These are phyloP conservation scores for Streptopelia turtur DNA, from an alignment of 2,797 vertebrate genomes.

Conservation along the genomic window DNA sequence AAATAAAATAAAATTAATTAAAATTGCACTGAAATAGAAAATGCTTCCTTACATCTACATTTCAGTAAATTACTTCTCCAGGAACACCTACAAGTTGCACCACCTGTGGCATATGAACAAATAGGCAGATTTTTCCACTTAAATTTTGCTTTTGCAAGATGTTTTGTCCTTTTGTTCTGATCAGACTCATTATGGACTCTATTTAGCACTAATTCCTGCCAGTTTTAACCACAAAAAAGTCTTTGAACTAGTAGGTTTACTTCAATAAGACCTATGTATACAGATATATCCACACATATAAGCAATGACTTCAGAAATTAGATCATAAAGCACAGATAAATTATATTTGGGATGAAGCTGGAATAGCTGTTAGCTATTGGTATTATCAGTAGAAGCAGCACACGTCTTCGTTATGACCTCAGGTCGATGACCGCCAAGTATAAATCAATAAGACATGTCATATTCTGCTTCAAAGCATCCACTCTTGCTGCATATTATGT, in stretches of 20 bases:
- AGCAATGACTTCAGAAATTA: not conserved
- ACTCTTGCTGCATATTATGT: fast-evolving
- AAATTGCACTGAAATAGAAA: not conserved
- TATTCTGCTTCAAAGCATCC: not conserved
- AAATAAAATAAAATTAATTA: slow-evolving; percentile 3
- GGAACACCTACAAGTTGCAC: not conserved
- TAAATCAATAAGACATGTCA: not conserved
- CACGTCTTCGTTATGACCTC: not conserved
- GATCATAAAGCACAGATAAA: not conserved
- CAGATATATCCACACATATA: not conserved
- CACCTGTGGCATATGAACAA: not conserved
- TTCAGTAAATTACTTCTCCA: not conserved
- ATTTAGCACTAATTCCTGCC: not conserved
- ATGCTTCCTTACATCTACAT: not conserved
- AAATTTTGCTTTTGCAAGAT: not conserved
- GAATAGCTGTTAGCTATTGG: not conserved
- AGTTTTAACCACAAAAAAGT: not conserved
- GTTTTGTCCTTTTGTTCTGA: not conserved
- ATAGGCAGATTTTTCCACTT: not conserved
- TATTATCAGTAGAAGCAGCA: not conserved
- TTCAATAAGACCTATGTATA: not conserved
- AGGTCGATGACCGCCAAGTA: not conserved
- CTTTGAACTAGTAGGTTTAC: not conserved
- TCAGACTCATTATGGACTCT: not conserved
- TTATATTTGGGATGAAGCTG: not conserved